These are phyloP conservation scores for Pseudomyrmex cubaensis DNA, from an alignment of 1,140 invertebrate species.

Conservation along the genomic window DNA sequence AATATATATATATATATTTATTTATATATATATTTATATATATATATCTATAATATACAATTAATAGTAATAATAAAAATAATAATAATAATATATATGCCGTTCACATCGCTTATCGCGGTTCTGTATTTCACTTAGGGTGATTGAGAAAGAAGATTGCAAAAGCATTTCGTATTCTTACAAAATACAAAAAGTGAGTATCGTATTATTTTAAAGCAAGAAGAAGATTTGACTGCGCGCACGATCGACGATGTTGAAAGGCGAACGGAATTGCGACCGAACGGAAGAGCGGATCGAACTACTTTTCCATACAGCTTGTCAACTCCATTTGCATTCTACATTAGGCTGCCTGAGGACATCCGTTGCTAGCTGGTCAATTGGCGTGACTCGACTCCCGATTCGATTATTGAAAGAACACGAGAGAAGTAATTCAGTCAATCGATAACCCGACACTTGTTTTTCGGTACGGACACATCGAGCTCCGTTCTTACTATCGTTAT, in stretches of 20 bases:
- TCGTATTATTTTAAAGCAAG: conserved; percentile 42
- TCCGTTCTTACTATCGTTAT: conserved; percentile 33
- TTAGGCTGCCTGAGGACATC: conserved; percentile 56
- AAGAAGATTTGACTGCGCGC: conserved; percentile 33
- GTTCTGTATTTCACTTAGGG: conserved; percentile 51
- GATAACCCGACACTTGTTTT: conserved; percentile 37
- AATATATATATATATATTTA: conserved; percentile 74
- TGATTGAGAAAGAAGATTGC: conserved; percentile 10
- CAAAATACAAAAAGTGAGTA: conserved; percentile 42
- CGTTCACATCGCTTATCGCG: conserved; percentile 66
- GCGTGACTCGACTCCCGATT: conserved; percentile 57
- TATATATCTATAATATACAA: conserved; percentile 77
- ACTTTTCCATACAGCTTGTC: conserved; percentile 12
- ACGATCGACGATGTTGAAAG: conserved; percentile 36
- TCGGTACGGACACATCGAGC: conserved; percentile 15
- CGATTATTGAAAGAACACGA: conserved; percentile 42
- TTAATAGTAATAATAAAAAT: conserved; percentile 47
- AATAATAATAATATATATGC: conserved; percentile 60
- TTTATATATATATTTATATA: too few relatives aligned
- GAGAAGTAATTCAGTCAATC: conserved; percentile 54
- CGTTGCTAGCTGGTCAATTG: conserved; percentile 59
- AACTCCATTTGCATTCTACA: conserved; percentile 50
- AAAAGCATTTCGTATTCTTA: conserved; percentile 35
- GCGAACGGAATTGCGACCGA: conserved; percentile 35
- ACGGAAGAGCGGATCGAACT: conserved; percentile 10